Evolutionary conservation across 2,113 vertebrate genomes (phyloP), one percentile per base, ranked within the genome.

Genomic region (Hylia prasina): DNA sequence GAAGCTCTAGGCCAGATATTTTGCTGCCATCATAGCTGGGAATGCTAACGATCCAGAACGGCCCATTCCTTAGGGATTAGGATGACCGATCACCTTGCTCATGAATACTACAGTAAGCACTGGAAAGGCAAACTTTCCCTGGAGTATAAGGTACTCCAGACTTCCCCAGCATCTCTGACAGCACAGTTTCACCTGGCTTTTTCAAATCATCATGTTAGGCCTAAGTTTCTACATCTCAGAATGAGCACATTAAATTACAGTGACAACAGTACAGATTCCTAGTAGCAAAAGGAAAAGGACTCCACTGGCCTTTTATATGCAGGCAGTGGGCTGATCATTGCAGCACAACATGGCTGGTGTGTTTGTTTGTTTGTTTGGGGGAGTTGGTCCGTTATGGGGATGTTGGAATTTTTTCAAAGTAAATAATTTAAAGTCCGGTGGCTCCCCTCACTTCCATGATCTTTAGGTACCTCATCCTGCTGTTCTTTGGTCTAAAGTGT

Each of bases 361-460:
- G 28, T 35, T 66, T n/a, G 16, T 10, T 51, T 6, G 4, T 7
- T 79, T 40, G 17, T 7, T 20, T 45, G 4, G 5, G 16, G 16
- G 2, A 1, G 2, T 42, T 61, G 44, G 7, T 8, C 33, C 1
- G 0, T 53, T 76, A 10, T 12, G 40, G 16, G 6, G 3, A 50
- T 68, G 8, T 15, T 17, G 6, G 0, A 24, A 22, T 31, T 76
- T 82, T 68, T n/a, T 6, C 14, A 56, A 71, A 78, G 22, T 31
- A 76, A 61, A 80, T 82, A 19, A 47, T 63, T 75, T 21, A 14
- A 85, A 85, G 15, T 53, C 27, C 35, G 77, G 39, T 56, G 58
- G 22, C 22, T 77, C 10, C 9, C 13, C 23, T 82, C 35, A 18
- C 15, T 85, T 87, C 42, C 30, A n/a, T 7, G 23, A 28, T 50